Evolutionary conservation across 64 coral and sea anemone genomes (phyloP).

Genomic region (Trachythela sp.): DNA sequence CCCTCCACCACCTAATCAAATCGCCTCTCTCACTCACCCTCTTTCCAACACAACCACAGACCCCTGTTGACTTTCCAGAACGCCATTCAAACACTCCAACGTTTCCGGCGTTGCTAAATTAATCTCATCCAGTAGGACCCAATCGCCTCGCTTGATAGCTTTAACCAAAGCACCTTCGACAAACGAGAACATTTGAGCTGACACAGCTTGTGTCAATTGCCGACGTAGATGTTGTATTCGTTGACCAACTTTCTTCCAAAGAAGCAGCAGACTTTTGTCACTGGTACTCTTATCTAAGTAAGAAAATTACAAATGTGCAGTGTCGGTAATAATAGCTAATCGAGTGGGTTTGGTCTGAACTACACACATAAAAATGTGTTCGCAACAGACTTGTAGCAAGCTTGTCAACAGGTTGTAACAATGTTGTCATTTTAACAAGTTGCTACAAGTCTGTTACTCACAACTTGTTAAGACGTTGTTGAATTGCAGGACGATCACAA

Average conservation of each 20-base stretch:
- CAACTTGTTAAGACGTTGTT: too few species aligned
- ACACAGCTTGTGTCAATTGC: conserved; percentile 85
- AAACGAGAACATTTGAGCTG: conserved; percentile 75
- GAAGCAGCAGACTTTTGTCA: conserved; percentile 3
- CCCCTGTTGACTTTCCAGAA: conserved; percentile 78
- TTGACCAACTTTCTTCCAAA: conserved; percentile 64
- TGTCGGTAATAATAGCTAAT: neutral
- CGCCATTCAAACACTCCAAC: conserved; percentile 89
- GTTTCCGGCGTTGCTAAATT: conserved; percentile 92
- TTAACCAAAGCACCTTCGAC: conserved; percentile 79
- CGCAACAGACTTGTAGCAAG: too few species aligned
- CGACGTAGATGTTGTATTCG: conserved; percentile 58
- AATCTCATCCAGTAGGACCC: conserved; percentile 97
- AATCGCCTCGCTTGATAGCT: conserved; percentile 70
- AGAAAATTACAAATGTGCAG: neutral
- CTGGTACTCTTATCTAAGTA: neutral
- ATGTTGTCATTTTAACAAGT: too few species aligned
- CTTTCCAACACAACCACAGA: conserved; percentile 88
- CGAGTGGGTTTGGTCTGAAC: too few species aligned
- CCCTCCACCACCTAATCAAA: too few species aligned
- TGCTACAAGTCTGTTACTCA: too few species aligned
- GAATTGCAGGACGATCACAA: too few species aligned
- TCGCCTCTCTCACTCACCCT: conserved; percentile 64
- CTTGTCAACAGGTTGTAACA: too few species aligned
- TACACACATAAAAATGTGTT: too few species aligned